phyloP scores from a whole-genome alignment of 2,797 vertebrate species.

The Pantherophis alleghaniensis region DNA sequence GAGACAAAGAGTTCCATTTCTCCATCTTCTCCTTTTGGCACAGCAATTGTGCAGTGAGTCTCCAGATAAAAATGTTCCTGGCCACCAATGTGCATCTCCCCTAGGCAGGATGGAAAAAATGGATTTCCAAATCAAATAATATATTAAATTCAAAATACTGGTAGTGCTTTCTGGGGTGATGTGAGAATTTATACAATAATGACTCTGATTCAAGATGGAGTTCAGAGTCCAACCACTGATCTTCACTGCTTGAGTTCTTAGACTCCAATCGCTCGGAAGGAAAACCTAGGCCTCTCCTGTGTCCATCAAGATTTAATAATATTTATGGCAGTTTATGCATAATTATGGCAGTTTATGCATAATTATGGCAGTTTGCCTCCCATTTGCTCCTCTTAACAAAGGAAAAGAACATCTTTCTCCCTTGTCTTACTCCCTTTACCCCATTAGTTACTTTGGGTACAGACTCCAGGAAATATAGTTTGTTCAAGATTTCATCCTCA shows the following conservation, averaged over 20 bases:
- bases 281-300: background rate
- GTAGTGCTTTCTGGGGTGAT: background rate
- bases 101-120: conserved; percentile 66
- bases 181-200: background rate
- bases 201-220: too few species aligned
- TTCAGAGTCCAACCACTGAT: background rate
- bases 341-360: too few species aligned
- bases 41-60: conserved; percentile 86
- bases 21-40: conserved; percentile 86
- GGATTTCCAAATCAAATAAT: background rate
- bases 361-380: background rate
- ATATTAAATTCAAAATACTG: background rate
- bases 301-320: background rate
- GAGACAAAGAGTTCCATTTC: conserved; percentile 94
- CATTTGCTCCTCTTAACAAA: background rate
- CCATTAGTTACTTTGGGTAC: background rate
- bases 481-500: background rate
- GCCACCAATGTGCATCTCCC: conserved; percentile 88
- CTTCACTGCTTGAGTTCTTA: background rate
- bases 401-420: background rate
- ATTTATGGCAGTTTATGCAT: too few species aligned
- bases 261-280: background rate
- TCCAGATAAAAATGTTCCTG: conserved; percentile 98
- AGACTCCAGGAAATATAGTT: background rate
- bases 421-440: too few species aligned